A percentile compares a stretch with the other conserved stretches of the same genome.
Evolutionary conservation across 1,140 invertebrate species (phyloP).

Genomic region (Homarus americanus): DNA sequence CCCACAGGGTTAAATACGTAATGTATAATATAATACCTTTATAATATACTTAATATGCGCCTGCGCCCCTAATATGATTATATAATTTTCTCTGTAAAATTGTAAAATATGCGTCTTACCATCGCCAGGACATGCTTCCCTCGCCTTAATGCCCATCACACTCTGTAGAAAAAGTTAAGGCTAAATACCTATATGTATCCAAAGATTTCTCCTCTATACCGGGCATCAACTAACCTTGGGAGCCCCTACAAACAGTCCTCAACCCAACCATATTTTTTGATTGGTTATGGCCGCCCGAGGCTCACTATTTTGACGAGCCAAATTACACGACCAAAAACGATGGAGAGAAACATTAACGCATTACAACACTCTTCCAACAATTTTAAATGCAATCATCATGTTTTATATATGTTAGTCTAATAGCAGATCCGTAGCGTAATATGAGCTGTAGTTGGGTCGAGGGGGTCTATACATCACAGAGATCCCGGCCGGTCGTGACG

Average conservation of each 20-base stretch:
- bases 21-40: conserved; percentile 14
- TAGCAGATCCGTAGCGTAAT: conserved; percentile 21
- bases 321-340: conserved; percentile 2
- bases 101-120: background rate
- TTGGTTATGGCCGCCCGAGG: background rate
- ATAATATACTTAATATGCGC: conserved; percentile 40
- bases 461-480: background rate
- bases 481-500: conserved; percentile 35
- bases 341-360: conserved; percentile 38
- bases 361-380: conserved; percentile 17
- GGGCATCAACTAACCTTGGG: conserved; percentile 2
- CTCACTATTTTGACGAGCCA: background rate
- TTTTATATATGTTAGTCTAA: conserved; percentile 60
- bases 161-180: background rate
- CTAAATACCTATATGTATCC: background rate
- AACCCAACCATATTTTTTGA: conserved; percentile 22
- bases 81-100: conserved; percentile 1
- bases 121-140: conserved; percentile 27
- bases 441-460: background rate
- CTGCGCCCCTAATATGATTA: conserved; percentile 4
- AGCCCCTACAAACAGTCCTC: background rate
- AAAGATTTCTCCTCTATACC: background rate
- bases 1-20: background rate
- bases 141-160: background rate
- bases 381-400: conserved; percentile 44